Conservation (phyloP, 2,888 invertebrate species). For the Campoplex nolae region DNA sequence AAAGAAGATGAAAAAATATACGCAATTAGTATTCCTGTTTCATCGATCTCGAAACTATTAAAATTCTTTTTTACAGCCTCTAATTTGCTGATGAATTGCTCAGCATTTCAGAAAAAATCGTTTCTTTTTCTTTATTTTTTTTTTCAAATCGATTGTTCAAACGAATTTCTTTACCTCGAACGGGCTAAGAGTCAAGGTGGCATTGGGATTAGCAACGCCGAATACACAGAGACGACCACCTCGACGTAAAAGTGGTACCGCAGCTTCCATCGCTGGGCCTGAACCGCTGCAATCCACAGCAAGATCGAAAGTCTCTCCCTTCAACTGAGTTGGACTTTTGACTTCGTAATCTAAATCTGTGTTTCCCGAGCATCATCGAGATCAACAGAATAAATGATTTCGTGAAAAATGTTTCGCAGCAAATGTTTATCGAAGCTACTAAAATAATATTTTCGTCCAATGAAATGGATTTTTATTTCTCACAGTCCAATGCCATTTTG, state of each 20-base stretch:
- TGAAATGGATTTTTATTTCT: background rate
- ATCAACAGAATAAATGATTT: background rate
- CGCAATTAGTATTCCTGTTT: background rate
- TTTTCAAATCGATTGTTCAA: no score
- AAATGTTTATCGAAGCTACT: background rate
- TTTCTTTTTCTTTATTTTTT: background rate
- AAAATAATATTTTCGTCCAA: no score
- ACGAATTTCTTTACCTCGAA: slow-evolving; percentile 74
- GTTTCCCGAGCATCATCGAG: background rate
- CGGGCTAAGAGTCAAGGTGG: slow-evolving; percentile 83
- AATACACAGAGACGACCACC: slow-evolving; percentile 90
- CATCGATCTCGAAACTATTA: background rate
- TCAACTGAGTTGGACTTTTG: slow-evolving; percentile 86
- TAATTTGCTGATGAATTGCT: no score
- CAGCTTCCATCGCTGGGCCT: slow-evolving; percentile 89
- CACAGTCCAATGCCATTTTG: background rate
- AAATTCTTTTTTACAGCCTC: background rate
- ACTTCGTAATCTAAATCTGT: slow-evolving; percentile 88
- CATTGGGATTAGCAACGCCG: slow-evolving; percentile 88
- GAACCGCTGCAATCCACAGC: slow-evolving; percentile 91
- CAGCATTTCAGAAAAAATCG: background rate
- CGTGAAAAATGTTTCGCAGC: background rate
- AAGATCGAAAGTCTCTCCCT: slow-evolving; percentile 87
- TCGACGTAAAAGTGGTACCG: slow-evolving; percentile 86
- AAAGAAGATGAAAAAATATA: slow-evolving; percentile 79